Conservation (phyloP, 2,888 invertebrate genomes). For the Mactromeris polynyma region DNA sequence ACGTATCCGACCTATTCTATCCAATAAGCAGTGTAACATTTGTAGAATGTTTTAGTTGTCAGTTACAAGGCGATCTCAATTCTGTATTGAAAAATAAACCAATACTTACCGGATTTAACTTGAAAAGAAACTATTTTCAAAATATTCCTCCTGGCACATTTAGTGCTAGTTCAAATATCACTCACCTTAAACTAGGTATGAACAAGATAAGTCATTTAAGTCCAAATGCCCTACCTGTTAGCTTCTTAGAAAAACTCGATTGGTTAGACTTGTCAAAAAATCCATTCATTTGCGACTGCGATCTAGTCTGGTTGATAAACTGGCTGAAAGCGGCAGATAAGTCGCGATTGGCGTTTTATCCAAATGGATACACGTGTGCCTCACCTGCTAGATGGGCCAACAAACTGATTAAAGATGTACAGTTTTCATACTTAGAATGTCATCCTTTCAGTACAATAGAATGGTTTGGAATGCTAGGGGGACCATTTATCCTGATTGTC, state of each 20-base stretch:
- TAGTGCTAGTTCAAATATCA: background rate
- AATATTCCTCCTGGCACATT: background rate
- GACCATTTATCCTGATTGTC: background rate
- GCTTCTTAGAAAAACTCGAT: background rate
- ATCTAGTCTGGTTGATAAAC: constrained; percentile 11
- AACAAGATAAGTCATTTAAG: background rate
- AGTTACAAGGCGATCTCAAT: background rate
- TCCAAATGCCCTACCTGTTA: background rate
- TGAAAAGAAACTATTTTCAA: background rate
- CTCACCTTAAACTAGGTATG: background rate
- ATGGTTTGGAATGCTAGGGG: background rate
- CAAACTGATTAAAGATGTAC: background rate
- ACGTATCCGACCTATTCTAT: background rate
- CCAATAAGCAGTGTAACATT: background rate
- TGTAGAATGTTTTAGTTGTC: background rate
- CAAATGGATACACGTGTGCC: background rate
- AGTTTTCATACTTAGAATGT: constrained; percentile 25
- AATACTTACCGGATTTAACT: background rate
- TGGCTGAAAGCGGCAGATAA: constrained; percentile 9
- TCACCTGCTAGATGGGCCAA: background rate
- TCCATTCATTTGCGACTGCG: constrained; percentile 21
- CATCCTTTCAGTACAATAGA: background rate
- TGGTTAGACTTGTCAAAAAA: background rate
- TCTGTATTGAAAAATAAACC: background rate
- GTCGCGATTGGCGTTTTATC: background rate